Percentiles rank a stretch among this genome's conserved stretches.
These are phyloP conservation scores for Antennarius striatus DNA, from an alignment of 2,113 vertebrate genomes.

Conservation along the genomic window DNA sequence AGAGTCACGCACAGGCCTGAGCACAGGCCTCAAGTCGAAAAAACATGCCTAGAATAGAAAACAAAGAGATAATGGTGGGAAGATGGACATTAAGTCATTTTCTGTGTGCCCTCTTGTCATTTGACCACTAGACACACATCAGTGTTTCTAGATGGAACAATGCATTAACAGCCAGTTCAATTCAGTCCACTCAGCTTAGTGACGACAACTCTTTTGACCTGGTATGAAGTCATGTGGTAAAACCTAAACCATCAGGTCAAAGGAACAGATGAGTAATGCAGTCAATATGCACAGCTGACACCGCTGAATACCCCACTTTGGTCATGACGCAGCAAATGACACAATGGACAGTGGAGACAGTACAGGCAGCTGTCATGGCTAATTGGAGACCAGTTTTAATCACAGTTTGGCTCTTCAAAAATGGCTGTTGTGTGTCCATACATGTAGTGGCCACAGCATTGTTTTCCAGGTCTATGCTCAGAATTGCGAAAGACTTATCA, in stretches of 20 bases:
- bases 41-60: not conserved
- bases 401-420: conserved; percentile 45
- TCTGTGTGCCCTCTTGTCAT: conserved; percentile 18
- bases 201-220: conserved; percentile 23
- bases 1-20: conserved; percentile 84
- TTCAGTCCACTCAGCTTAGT: not conserved
- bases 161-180: not conserved
- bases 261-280: conserved; percentile 15
- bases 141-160: not conserved
- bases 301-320: conserved; percentile 1
- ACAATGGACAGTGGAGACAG: conserved; percentile 1
- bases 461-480: conserved; percentile 60
- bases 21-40: conserved; percentile 33
- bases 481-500: conserved; percentile 66
- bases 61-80: conserved; percentile 24
- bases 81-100: conserved; percentile 17
- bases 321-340: conserved; percentile 20
- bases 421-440: conserved; percentile 12
- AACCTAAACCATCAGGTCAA: conserved; percentile 22
- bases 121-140: not conserved
- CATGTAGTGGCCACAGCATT: conserved; percentile 25
- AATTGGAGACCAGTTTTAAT: conserved; percentile 39
- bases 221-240: conserved; percentile 1
- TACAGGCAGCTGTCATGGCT: conserved; percentile 6
- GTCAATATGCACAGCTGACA: conserved; percentile 7